A percentile compares a stretch with the other conserved stretches of the same genome.
These are phyloP conservation scores for Chlamydotis undulata DNA, from an alignment of 2,113 vertebrate species.

Conservation along the genomic window DNA sequence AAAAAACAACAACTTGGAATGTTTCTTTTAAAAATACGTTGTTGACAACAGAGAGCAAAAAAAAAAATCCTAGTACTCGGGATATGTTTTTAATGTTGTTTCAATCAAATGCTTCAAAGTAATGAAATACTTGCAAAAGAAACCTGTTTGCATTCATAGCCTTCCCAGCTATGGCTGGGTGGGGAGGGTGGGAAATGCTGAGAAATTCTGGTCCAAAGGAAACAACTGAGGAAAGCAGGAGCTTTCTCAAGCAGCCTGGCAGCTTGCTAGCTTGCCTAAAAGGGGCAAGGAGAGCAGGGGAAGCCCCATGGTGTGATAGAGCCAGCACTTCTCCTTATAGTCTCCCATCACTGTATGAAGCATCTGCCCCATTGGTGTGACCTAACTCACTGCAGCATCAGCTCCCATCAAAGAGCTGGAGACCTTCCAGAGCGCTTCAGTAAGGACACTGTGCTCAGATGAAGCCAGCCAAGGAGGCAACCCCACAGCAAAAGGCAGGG, in stretches of 20 bases:
- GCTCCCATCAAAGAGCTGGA: not conserved
- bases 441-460: not conserved
- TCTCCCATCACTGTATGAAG: not conserved
- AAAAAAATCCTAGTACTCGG: not conserved
- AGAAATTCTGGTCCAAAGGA: not conserved
- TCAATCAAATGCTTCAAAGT: constrained; percentile 10
- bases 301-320: not conserved
- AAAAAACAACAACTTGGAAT: not conserved
- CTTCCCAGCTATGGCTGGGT: not conserved
- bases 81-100: not conserved
- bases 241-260: not conserved
- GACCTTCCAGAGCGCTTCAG: not conserved
- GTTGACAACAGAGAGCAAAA: constrained; percentile 23
- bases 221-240: not conserved
- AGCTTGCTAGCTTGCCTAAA: not conserved
- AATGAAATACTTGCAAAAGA: constrained; percentile 1
- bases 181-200: not conserved
- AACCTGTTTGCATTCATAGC: not conserved
- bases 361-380: not conserved
- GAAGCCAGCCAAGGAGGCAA: not conserved
- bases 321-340: not conserved
- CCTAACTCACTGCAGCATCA: not conserved
- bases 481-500: not conserved
- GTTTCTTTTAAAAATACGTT: constrained; percentile 29
- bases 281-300: not conserved